Evolutionary conservation across 2,113 vertebrate genomes (phyloP).

Genomic region (Delphinapterus leucas): DNA sequence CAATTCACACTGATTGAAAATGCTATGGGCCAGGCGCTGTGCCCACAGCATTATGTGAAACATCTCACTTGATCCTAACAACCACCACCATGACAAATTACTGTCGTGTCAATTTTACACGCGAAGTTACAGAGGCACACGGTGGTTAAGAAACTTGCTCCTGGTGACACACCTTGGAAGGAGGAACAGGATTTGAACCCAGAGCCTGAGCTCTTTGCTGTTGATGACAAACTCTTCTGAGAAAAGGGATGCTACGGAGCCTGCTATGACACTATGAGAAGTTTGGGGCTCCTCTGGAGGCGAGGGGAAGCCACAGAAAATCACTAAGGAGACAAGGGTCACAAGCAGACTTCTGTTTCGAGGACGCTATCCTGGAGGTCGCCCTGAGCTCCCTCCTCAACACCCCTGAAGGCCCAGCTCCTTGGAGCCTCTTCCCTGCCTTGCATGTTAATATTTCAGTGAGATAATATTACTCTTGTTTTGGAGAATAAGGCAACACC

Average conservation of each 20-base stretch:
- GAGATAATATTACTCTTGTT: background rate
- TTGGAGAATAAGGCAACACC: background rate
- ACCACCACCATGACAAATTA: too few species aligned
- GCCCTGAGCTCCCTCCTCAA: background rate
- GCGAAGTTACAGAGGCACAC: background rate
- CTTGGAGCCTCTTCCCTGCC: background rate
- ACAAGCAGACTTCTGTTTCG: background rate
- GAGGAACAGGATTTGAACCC: background rate
- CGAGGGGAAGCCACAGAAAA: background rate
- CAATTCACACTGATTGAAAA: too few species aligned
- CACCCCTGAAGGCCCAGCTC: background rate
- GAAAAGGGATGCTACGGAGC: background rate
- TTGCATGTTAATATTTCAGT: background rate
- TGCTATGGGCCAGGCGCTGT: fast-evolving
- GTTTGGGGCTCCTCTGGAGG: background rate
- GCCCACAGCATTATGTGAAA: background rate
- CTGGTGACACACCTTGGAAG: background rate
- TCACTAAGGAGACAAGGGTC: background rate
- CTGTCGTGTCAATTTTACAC: background rate
- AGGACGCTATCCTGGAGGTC: background rate
- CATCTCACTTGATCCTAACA: background rate
- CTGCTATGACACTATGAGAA: background rate
- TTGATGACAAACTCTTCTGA: background rate
- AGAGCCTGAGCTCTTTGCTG: background rate
- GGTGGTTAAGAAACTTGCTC: slow-evolving; percentile 64